Base-by-base conservation (phyloP, 2,797 vertebrate species). In the Propithecus deckenii region DNA sequence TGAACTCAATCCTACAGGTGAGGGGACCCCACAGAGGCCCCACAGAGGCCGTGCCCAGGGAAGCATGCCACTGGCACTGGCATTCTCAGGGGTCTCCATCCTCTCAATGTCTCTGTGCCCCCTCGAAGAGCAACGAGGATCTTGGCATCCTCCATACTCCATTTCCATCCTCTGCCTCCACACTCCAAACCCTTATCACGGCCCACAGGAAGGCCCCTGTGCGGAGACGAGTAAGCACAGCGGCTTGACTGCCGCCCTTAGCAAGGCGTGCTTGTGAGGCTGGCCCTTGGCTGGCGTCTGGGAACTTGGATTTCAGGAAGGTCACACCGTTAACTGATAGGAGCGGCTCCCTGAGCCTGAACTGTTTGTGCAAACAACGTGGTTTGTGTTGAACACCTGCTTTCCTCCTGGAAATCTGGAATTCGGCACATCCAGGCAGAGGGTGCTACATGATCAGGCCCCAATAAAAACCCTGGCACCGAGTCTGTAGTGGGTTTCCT, bases 151-250 rank as follows among this genome's bases (percentile, higher is more conserved):
- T 41, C 63, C 15, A 7, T 52, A 18, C 30, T 30, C n/a, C 32
- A 18, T 85, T 48, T 86, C 15, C 65, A 30, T n/a, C 61, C 4
- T 46, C 65, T 5, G 28, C 48, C 46, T 38, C 65, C 38, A 7
- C 0, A 13, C 5, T 90, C 63, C 13, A 9, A 75, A 30, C 48
- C 80, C 50, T 75, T 30, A 35, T 18, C 0, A 0, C n/a, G 2
- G 41, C 30, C 4, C 14, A 2, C 0, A 1, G 43, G 7, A 50
- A 43, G 63, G 22, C 38, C n/a, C 15, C 41, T 5, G 1, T 14
- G 28, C 35, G 80, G 80, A 35, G 50, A 30, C 15, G 13, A 20
- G 18, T 50, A 5, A 67, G 48, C 41, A n/a, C 4, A 13, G 15
- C 8, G 28, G 43, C 43, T 43, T 5, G 28, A 46, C 43, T 74